Evolutionary conservation across 2,113 vertebrate genomes (phyloP).

Genomic region (Podarcis cretensis): DNA sequence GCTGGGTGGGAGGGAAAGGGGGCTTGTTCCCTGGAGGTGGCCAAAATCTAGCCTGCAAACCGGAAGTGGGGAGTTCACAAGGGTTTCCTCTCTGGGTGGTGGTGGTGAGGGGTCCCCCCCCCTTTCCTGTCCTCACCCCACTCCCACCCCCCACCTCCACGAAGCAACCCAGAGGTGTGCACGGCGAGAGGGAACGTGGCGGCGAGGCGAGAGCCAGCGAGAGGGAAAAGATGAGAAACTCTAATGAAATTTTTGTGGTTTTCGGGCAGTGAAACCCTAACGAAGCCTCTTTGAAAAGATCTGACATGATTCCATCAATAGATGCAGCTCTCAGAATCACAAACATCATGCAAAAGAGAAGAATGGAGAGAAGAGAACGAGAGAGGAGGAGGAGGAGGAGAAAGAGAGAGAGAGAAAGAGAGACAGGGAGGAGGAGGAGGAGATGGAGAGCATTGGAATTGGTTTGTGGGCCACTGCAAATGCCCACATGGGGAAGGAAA

Average conservation of each 20-base stretch:
- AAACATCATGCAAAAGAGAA: constrained; percentile 98
- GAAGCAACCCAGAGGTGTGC: constrained; percentile 6
- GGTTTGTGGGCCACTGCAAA: constrained; percentile 84
- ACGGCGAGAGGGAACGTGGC: neutral
- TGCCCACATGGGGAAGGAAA: constrained; percentile 86
- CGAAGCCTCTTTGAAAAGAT: constrained; percentile 96
- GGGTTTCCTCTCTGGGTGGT: neutral
- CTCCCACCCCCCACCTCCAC: constrained; percentile 25
- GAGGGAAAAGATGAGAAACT: constrained; percentile 99
- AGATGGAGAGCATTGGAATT: constrained; percentile 89
- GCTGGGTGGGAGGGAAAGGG: too few relatives aligned
- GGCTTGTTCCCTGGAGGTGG: neutral
- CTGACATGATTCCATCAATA: constrained; percentile 99
- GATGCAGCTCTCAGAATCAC: constrained; percentile 99
- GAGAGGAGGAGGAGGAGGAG: constrained; percentile 71
- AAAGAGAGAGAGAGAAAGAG: constrained; percentile 42
- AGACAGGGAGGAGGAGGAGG: constrained; percentile 73
- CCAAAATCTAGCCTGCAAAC: neutral
- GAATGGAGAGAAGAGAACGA: constrained; percentile 74
- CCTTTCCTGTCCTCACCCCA: neutral
- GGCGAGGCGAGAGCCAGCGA: neutral
- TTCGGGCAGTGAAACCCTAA: constrained; percentile 98
- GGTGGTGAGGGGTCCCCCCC: neutral
- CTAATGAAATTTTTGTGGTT: constrained; percentile 99
- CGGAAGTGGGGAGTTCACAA: too few relatives aligned